These are phyloP conservation scores for Elaeidobius kamerunicus DNA, from an alignment of 2,888 invertebrate genomes.

Conservation along the genomic window DNA sequence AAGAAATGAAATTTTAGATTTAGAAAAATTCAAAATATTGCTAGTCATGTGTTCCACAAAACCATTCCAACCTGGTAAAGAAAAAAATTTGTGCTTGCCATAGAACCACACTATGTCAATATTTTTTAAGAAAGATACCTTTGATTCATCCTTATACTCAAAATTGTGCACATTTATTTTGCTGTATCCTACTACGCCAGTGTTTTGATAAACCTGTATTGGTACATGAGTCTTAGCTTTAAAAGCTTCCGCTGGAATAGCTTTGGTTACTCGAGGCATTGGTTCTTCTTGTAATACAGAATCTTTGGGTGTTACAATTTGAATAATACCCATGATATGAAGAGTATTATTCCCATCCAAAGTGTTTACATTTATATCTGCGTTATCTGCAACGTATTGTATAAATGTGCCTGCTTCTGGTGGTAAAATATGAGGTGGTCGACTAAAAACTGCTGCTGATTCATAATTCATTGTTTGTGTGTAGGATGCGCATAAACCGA, in stretches of 20 bases:
- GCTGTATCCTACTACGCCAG: not conserved
- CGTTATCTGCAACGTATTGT: constrained; percentile 36
- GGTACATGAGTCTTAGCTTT: not conserved
- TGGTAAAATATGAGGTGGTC: constrained; percentile 33
- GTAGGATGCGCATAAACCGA: constrained; percentile 36
- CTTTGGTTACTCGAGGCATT: not conserved
- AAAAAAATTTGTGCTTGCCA: constrained; percentile 29
- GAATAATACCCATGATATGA: constrained; percentile 39
- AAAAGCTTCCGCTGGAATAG: not conserved
- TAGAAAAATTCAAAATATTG: constrained; percentile 28
- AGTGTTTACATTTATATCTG: constrained; percentile 40
- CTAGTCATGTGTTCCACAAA: constrained; percentile 27
- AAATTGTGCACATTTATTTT: constrained; percentile 17
- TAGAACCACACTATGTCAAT: constrained; percentile 36
- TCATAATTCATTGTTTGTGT: constrained; percentile 35
- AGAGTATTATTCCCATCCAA: constrained; percentile 39
- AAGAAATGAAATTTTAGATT: constrained; percentile 28
- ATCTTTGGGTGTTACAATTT: constrained; percentile 37
- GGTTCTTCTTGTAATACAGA: not conserved
- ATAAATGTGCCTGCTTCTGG: constrained; percentile 31
- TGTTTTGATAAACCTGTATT: not conserved
- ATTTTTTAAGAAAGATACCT: constrained; percentile 32
- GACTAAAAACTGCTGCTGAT: constrained; percentile 34
- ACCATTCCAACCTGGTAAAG: constrained; percentile 26
- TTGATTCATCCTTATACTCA: constrained; percentile 26